phyloP scores from a whole-genome alignment of 2,888 invertebrate genomes.

The Volucella inanis region DNA sequence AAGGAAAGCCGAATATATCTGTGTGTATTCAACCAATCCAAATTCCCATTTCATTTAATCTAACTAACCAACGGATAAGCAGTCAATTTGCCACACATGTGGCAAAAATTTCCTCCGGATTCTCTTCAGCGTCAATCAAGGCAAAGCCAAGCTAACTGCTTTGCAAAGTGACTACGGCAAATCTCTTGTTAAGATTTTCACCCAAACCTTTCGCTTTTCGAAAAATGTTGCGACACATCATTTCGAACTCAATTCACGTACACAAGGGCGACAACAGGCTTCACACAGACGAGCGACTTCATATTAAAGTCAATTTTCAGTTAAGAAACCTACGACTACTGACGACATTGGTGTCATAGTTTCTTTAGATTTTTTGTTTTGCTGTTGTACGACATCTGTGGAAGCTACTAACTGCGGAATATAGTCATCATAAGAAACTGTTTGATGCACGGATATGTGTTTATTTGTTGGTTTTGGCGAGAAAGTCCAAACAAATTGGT shows the following conservation, averaged over 20 bases:
- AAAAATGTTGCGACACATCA: constrained; percentile 51
- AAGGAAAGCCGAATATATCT: background rate
- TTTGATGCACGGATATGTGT: constrained; percentile 12
- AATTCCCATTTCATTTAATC: constrained; percentile 25
- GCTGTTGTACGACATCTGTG: constrained; percentile 37
- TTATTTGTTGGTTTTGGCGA: constrained; percentile 22
- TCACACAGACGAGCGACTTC: constrained; percentile 56
- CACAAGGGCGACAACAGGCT: constrained; percentile 38
- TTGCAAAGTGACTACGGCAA: constrained; percentile 11
- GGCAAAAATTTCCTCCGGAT: constrained; percentile 18
- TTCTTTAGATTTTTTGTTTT: constrained; percentile 12
- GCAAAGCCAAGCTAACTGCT: background rate
- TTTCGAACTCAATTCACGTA: constrained; percentile 55
- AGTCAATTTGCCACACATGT: constrained; percentile 58
- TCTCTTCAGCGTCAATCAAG: constrained; percentile 20
- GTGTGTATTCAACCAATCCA: background rate
- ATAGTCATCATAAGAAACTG: constrained; percentile 2
- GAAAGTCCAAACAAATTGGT: constrained; percentile 35
- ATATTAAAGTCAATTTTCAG: constrained; percentile 64
- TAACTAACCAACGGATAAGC: constrained; percentile 25
- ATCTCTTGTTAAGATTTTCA: constrained; percentile 28
- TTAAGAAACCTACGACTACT: constrained; percentile 40
- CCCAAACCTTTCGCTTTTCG: constrained; percentile 7
- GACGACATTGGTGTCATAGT: constrained; percentile 23
- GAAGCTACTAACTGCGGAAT: constrained; percentile 18